These are phyloP conservation scores for Mobula birostris DNA, from an alignment of 2,113 vertebrate species.

Conservation along the genomic window DNA sequence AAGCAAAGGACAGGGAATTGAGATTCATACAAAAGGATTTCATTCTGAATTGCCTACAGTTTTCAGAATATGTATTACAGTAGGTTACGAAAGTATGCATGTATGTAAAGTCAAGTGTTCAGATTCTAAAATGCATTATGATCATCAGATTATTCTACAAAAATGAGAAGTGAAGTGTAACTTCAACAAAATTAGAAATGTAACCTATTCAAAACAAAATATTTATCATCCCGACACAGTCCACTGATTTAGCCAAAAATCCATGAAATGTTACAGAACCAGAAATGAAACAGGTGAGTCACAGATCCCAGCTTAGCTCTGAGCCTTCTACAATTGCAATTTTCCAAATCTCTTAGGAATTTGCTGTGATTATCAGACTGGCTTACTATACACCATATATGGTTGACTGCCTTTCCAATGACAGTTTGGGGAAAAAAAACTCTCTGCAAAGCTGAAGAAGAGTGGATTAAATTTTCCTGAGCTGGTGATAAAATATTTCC, in stretches of 20 bases:
- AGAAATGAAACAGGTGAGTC: neutral
- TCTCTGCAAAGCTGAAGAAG: neutral
- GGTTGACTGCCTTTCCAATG: neutral
- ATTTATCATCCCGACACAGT: neutral
- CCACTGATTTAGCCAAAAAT: neutral
- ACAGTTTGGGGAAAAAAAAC: neutral
- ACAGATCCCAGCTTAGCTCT: neutral
- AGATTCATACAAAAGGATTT: neutral
- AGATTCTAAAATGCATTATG: neutral
- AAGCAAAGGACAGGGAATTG: neutral
- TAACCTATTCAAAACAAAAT: neutral
- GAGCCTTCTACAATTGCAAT: neutral
- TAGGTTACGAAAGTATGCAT: neutral
- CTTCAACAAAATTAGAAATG: neutral
- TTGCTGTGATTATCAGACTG: neutral
- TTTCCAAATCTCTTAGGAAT: neutral
- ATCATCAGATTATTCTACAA: too few relatives aligned
- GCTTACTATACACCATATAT: neutral
- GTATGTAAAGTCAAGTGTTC: neutral
- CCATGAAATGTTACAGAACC: neutral
- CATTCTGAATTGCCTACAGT: neutral
- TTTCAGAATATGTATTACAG: neutral
- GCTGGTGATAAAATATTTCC: neutral
- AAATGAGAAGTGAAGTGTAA: neutral
- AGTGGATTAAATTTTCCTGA: constrained; percentile 4